These are phyloP conservation scores for Anastatus disparis DNA, from an alignment of 1,140 invertebrate species.

Conservation along the genomic window DNA sequence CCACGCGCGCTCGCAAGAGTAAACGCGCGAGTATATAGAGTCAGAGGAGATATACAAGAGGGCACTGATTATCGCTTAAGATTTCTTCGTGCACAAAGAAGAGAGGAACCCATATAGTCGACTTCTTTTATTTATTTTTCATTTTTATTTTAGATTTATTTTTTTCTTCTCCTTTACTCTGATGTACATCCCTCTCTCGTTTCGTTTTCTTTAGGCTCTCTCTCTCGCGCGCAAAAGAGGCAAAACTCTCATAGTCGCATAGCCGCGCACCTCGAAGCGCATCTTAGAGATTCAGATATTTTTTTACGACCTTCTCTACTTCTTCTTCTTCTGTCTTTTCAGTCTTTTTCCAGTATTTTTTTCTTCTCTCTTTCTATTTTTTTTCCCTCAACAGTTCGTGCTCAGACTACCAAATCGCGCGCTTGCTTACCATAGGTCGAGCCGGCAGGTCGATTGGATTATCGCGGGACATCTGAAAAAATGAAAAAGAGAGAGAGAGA, in stretches of 20 bases:
- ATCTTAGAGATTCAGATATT: conserved; percentile 64
- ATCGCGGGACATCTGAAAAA: conserved; percentile 37
- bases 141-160: too few relatives aligned
- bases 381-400: conserved; percentile 32
- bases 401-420: conserved; percentile 45
- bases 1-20: conserved; percentile 47
- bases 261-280: conserved; percentile 26
- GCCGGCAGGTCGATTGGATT: conserved; percentile 39
- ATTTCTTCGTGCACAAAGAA: conserved; percentile 57
- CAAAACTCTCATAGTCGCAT: conserved; percentile 41
- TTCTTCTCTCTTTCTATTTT: background rate
- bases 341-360: background rate
- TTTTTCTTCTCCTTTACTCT: too few relatives aligned
- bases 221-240: conserved; percentile 46
- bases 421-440: conserved; percentile 29
- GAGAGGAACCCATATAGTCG: too few relatives aligned
- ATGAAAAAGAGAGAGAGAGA: conserved; percentile 11
- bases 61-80: conserved; percentile 64
- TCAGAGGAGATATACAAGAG: conserved; percentile 58
- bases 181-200: background rate
- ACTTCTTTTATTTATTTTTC: too few relatives aligned
- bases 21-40: conserved; percentile 43
- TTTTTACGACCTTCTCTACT: conserved; percentile 55
- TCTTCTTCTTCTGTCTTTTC: conserved; percentile 42
- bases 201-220: conserved; percentile 11